Percentiles rank a stretch among this genome's conserved stretches.
Evolutionary conservation across 2,797 vertebrate species (phyloP).

Genomic region (Chaetophractus vellerosus): DNA sequence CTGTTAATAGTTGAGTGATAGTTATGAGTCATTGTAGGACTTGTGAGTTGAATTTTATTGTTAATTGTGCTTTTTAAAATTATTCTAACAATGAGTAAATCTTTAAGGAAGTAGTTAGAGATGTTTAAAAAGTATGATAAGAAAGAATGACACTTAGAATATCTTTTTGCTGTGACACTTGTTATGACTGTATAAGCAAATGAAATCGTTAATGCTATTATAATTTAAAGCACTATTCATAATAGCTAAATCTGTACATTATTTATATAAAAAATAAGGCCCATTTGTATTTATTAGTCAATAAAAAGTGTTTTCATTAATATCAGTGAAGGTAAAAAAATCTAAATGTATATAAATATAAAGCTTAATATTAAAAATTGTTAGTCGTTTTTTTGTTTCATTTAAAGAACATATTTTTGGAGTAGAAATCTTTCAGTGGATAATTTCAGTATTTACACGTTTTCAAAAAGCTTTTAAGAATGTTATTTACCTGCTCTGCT

Average conservation of each 20-base stretch:
- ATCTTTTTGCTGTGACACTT: neutral
- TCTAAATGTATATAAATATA: conserved; percentile 4
- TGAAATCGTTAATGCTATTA: neutral
- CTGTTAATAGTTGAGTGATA: neutral
- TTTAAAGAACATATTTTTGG: neutral
- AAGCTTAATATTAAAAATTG: neutral
- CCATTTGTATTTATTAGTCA: conserved; percentile 21
- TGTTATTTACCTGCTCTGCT: neutral
- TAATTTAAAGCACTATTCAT: conserved; percentile 30
- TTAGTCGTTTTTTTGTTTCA: neutral
- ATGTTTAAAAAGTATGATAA: neutral
- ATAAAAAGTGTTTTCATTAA: conserved; percentile 19
- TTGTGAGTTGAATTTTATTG: conserved; percentile 42
- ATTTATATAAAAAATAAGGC: neutral
- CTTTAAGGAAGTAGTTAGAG: neutral
- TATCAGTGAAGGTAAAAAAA: conserved; percentile 57
- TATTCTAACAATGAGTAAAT: conserved; percentile 28
- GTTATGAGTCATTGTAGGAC: conserved; percentile 1
- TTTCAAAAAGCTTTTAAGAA: neutral
- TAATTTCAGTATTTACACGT: neutral
- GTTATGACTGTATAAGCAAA: conserved; percentile 7
- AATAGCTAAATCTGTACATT: neutral
- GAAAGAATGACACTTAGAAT: conserved; percentile 41
- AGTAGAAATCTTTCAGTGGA: neutral
- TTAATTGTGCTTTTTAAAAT: conserved; percentile 36